Conservation (phyloP, 2,113 vertebrate genomes). For the Asarcornis scutulata region DNA sequence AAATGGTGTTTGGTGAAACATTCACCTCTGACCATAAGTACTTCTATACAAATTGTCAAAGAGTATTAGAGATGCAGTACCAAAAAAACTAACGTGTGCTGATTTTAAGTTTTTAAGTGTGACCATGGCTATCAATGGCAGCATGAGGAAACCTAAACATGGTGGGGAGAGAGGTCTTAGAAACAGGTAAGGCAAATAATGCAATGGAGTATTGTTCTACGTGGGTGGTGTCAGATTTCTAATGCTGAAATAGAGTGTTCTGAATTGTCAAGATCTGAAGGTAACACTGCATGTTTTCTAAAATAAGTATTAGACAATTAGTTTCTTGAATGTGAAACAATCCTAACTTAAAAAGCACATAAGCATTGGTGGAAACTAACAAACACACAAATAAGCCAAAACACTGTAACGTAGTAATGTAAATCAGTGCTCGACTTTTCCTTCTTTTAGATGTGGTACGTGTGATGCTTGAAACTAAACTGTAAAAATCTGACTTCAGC, state of each 20-base stretch:
- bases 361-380: not conserved
- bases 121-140: not conserved
- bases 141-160: not conserved
- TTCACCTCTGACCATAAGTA: not conserved
- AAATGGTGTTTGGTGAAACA: not conserved
- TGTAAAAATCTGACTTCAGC: not conserved
- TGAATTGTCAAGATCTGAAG: not conserved
- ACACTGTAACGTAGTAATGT: not conserved
- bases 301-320: not conserved
- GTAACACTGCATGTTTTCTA: fast-evolving
- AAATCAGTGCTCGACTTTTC: not conserved
- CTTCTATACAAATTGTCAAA: not conserved
- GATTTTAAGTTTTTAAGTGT: not conserved
- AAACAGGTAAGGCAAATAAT: constrained; percentile 24
- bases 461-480: not conserved
- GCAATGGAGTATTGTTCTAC: not conserved
- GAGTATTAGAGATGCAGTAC: not conserved
- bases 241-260: not conserved
- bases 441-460: not conserved
- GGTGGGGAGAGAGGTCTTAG: not conserved
- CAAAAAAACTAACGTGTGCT: not conserved
- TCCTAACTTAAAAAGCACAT: not conserved
- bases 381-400: not conserved
- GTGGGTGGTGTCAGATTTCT: not conserved
- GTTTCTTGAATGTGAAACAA: not conserved